Evolutionary conservation across 2,797 vertebrate species (phyloP).

Genomic region (Girardinus metallicus): DNA sequence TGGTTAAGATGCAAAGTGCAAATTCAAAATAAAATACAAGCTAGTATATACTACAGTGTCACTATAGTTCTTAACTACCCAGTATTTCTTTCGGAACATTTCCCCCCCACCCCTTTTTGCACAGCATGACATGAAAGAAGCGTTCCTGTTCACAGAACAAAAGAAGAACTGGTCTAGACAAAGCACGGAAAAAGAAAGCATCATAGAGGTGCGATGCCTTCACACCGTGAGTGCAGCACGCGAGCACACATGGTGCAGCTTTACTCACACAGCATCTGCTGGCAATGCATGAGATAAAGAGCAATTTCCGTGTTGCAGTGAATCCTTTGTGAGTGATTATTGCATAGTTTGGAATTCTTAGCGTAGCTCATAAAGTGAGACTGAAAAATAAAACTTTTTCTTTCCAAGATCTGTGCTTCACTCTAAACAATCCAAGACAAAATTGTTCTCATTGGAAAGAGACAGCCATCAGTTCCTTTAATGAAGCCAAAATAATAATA

Average conservation of each 20-base stretch:
- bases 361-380: slow-evolving; percentile 80
- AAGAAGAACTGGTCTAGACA: slow-evolving; percentile 51
- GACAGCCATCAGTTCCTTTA: slow-evolving; percentile 42
- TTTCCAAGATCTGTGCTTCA: slow-evolving; percentile 52
- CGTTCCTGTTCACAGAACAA: slow-evolving; percentile 61
- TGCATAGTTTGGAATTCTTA: slow-evolving; percentile 87
- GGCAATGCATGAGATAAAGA: slow-evolving; percentile 72
- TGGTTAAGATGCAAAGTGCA: slow-evolving; percentile 86
- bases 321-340: slow-evolving; percentile 81
- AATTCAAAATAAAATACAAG: slow-evolving; percentile 78
- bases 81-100: slow-evolving; percentile 64
- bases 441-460: slow-evolving; percentile 17
- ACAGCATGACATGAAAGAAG: slow-evolving; percentile 51
- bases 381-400: slow-evolving; percentile 71
- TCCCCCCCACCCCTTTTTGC: slow-evolving; percentile 39
- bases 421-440: slow-evolving; percentile 27
- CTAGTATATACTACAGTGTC: slow-evolving; percentile 74
- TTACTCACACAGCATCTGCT: slow-evolving; percentile 72
- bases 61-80: slow-evolving; percentile 69
- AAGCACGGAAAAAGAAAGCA: slow-evolving; percentile 56
- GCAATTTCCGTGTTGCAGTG: slow-evolving; percentile 75
- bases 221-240: slow-evolving; percentile 60
- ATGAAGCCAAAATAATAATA: slow-evolving; percentile 12
- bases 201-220: slow-evolving; percentile 56
- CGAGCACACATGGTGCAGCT: slow-evolving; percentile 66